A percentile compares a stretch with the other conserved stretches of the same genome.
Conservation (phyloP, 2,888 invertebrate genomes). For the Axea sp. region DNA sequence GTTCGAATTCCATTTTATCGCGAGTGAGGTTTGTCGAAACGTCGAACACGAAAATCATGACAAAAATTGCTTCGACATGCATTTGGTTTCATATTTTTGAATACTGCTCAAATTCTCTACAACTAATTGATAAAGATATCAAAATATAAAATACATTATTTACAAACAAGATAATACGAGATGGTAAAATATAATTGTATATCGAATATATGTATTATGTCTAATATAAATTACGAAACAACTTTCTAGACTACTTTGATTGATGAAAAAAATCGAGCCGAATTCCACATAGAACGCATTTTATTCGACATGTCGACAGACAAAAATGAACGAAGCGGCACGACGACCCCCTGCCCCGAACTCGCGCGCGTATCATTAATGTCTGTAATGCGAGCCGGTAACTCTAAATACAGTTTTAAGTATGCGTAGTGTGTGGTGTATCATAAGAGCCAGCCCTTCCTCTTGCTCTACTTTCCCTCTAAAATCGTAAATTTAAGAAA, state of each 20-base stretch:
- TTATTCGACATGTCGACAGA: conserved; percentile 11
- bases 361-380: conserved; percentile 10
- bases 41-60: neutral
- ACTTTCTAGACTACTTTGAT: too few species aligned
- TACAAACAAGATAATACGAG: too few species aligned
- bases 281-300: neutral
- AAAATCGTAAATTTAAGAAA: neutral
- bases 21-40: conserved; percentile 1
- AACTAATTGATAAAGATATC: too few species aligned
- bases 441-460: neutral
- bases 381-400: conserved; percentile 32
- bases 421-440: conserved; percentile 15
- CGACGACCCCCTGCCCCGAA: neutral
- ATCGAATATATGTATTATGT: too few species aligned
- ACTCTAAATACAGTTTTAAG: conserved; percentile 25
- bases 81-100: conserved; percentile 5
- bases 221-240: too few species aligned
- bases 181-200: too few species aligned
- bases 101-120: too few species aligned
- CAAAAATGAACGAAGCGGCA: neutral
- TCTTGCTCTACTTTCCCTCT: neutral
- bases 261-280: too few species aligned
- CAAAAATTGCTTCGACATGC: neutral
- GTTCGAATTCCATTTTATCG: conserved; percentile 1
- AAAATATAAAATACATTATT: too few species aligned